These are phyloP conservation scores for Dolichallabes microphthalmus DNA, from an alignment of 2,113 vertebrate genomes.

Conservation along the genomic window DNA sequence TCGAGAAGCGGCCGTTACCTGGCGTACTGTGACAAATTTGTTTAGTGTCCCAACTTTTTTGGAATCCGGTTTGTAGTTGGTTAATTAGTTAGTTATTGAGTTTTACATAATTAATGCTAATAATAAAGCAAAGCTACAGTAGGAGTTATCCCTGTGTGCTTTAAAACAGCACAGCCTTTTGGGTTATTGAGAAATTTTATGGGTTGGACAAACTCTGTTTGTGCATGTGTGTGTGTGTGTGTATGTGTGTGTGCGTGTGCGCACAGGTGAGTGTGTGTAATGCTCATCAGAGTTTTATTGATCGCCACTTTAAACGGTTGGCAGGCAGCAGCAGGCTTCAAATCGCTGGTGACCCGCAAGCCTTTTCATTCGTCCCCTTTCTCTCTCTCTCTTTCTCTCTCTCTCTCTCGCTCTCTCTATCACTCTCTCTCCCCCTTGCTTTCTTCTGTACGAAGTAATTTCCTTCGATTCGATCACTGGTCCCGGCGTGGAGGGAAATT, in stretches of 20 bases:
- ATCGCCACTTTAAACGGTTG: constrained; percentile 28
- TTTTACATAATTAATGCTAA: not conserved
- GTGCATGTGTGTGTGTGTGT: constrained; percentile 15
- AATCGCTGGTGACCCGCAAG: constrained; percentile 24
- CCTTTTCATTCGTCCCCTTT: not conserved
- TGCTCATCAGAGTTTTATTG: constrained; percentile 37
- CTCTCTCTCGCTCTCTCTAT: constrained; percentile 8
- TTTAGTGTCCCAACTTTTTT: too few species aligned
- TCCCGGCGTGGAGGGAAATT: constrained; percentile 34
- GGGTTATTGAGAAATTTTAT: constrained; percentile 12
- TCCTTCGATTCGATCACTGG: constrained; percentile 44
- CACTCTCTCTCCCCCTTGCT: not conserved
- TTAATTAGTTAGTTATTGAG: not conserved
- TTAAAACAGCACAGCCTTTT: not conserved
- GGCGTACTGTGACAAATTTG: too few species aligned
- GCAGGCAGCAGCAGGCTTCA: constrained; percentile 30
- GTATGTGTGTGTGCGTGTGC: not conserved
- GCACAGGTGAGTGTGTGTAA: constrained; percentile 27
- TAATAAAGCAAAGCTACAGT: not conserved
- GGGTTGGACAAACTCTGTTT: not conserved
- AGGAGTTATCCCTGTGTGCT: not conserved
- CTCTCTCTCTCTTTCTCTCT: not conserved
- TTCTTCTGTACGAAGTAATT: constrained; percentile 37
- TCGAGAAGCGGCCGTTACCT: too few species aligned
- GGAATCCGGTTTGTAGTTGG: too few species aligned